phyloP scores from a whole-genome alignment of 2,113 vertebrate genomes.

The Azemiops feae region DNA sequence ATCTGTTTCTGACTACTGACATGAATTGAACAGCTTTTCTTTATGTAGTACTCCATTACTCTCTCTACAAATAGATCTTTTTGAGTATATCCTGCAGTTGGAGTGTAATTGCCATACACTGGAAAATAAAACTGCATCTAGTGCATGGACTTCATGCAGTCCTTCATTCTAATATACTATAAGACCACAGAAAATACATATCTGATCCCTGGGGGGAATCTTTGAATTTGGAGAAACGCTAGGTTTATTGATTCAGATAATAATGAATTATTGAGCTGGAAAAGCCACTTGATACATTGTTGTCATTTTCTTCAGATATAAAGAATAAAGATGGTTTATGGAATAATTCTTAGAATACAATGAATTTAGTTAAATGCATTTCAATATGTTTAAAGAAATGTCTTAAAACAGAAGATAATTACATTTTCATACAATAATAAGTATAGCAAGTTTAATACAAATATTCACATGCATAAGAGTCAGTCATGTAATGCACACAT shows the following conservation, averaged over 20 bases:
- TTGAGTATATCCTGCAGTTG: neutral
- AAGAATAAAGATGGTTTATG: neutral
- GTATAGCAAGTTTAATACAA: neutral
- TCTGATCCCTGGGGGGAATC: neutral
- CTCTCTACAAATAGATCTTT: neutral
- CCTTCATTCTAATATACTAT: neutral
- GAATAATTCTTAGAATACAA: neutral
- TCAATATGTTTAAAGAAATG: neutral
- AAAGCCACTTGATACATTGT: neutral
- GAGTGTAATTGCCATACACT: neutral
- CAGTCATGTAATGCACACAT: neutral
- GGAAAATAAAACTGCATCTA: neutral
- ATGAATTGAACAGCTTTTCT: neutral
- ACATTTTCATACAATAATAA: neutral
- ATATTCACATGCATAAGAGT: neutral
- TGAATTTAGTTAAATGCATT: neutral
- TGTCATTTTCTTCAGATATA: neutral
- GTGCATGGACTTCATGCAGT: neutral
- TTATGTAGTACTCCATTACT: neutral
- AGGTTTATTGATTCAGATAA: neutral
- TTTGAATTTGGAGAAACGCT: neutral
- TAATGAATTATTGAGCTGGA: neutral
- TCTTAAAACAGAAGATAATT: neutral
- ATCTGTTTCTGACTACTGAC: neutral
- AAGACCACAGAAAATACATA: neutral